Evolutionary conservation across 2,888 invertebrate species (phyloP).

Genomic region (Corbicula japonica): DNA sequence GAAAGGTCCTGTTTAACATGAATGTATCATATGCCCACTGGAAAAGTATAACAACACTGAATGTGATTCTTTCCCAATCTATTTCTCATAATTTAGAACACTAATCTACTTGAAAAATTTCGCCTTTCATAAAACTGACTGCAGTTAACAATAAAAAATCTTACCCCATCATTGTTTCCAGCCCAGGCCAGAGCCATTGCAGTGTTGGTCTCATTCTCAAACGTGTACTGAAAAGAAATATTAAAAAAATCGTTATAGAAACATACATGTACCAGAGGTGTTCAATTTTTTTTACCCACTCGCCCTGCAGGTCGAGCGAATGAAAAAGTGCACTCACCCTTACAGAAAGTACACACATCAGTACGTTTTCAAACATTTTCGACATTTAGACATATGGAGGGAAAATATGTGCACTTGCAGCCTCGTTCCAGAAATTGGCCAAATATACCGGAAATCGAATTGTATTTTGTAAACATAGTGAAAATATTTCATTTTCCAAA

Average conservation of each 20-base stretch:
- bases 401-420: neutral
- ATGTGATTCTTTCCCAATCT: no score
- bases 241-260: neutral
- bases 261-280: neutral
- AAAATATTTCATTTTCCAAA: no score
- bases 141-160: no score
- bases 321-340: neutral
- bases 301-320: neutral
- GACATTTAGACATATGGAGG: neutral
- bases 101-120: no score
- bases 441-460: no score
- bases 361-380: neutral
- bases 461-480: no score
- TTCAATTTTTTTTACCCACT: neutral
- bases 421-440: no score
- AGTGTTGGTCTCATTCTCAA: constrained; percentile 76
- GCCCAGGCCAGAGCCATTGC: constrained; percentile 82
- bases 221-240: constrained; percentile 73
- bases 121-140: no score
- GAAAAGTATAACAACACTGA: no score
- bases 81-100: no score
- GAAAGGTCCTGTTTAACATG: no score
- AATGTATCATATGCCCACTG: no score
- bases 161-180: constrained; percentile 78
- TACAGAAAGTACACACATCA: neutral